Conservation (phyloP, 2,113 vertebrate species). For the Ceratotherium simum region DNA sequence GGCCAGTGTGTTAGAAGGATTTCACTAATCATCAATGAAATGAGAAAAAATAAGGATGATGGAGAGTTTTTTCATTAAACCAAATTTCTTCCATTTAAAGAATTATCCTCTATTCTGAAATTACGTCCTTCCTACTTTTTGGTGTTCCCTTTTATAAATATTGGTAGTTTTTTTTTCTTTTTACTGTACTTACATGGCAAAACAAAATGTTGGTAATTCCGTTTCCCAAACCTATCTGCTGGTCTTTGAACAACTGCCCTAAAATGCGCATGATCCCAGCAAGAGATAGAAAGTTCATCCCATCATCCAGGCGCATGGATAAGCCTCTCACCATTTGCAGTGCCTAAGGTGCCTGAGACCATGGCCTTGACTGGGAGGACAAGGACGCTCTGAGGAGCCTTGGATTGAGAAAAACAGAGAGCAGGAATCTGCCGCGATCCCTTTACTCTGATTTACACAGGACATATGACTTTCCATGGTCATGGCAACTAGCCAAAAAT, state of each 20-base stretch:
- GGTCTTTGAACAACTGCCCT: not conserved
- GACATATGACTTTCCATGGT: not conserved
- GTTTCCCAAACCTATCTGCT: not conserved
- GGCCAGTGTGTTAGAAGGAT: not conserved
- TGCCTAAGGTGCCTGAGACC: not conserved
- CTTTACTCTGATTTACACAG: not conserved
- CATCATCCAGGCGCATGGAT: no score
- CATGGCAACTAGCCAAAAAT: slow-evolving; percentile 36
- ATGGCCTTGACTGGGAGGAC: not conserved
- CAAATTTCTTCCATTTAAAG: slow-evolving; percentile 20
- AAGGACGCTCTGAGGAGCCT: not conserved
- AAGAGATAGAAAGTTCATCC: not conserved
- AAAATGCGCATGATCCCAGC: not conserved
- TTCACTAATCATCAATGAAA: not conserved
- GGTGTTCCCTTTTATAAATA: slow-evolving; percentile 15
- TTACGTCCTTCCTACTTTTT: not conserved
- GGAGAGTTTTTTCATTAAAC: not conserved
- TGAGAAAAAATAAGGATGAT: not conserved
- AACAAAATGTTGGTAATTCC: not conserved
- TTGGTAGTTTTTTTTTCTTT: not conserved
- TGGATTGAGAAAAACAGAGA: not conserved
- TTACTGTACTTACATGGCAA: not conserved
- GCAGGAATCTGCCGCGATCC: not conserved
- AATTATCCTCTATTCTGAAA: slow-evolving; percentile 19
- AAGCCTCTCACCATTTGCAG: not conserved